phyloP scores from a whole-genome alignment of 2,113 vertebrate species.

The Morphnarchus princeps region DNA sequence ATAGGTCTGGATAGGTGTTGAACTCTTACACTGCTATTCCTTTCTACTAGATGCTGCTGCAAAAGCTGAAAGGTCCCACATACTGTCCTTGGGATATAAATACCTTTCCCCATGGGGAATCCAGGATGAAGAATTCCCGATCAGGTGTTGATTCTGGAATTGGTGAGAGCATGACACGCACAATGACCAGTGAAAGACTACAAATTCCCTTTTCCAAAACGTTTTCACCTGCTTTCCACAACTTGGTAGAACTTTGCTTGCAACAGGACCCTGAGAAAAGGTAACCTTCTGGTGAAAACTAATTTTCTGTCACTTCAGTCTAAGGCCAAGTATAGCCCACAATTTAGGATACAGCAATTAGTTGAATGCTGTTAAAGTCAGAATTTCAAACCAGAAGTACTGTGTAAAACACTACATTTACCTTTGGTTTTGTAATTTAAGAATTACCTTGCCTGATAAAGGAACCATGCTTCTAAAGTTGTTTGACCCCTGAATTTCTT shows the following conservation, averaged over 20 bases:
- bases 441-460: neutral
- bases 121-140: slow-evolving; percentile 87
- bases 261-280: slow-evolving; percentile 92
- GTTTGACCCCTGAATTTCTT: neutral
- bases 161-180: slow-evolving; percentile 87
- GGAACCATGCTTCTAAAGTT: neutral
- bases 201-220: slow-evolving; percentile 87
- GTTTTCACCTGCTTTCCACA: slow-evolving; percentile 90
- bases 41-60: slow-evolving; percentile 87
- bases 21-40: neutral
- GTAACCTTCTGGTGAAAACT: slow-evolving; percentile 46
- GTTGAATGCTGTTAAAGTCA: neutral
- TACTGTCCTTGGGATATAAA: slow-evolving; percentile 83
- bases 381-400: neutral
- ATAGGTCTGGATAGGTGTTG: neutral
- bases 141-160: slow-evolving; percentile 95
- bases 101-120: slow-evolving; percentile 81
- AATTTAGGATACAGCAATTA: neutral
- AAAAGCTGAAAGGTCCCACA: slow-evolving; percentile 91
- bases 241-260: slow-evolving; percentile 91
- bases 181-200: slow-evolving; percentile 83
- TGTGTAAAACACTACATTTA: neutral
- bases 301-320: neutral
- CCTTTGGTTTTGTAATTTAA: neutral
- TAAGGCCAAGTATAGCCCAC: neutral